Base-by-base conservation (phyloP, 2,113 vertebrate species). In the Pionites leucogaster region DNA sequence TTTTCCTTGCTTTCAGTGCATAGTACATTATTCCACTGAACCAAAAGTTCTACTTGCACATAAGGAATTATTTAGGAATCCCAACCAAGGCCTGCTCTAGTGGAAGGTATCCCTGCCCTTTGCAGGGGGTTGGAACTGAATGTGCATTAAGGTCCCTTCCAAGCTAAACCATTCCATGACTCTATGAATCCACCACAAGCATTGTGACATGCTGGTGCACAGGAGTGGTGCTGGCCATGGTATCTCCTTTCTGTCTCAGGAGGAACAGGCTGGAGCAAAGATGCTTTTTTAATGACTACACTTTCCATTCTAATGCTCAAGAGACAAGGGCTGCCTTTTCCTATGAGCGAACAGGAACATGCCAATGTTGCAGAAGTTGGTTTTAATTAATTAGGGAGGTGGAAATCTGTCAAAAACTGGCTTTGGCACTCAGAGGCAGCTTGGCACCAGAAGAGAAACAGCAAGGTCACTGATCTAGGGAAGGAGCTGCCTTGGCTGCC, bases 131-230 rank as follows among this genome's bases (percentile, higher is more conserved):
- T 2, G 1, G 50, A 29, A 27, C 6, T 10, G 9, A 9, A n/a
- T 60, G 24, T 20, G 7, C 11, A 35, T 59, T 14, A 11, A 41
- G 3, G n/a, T 60, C 10, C 13, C 11, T 68, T 53, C 52, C 29
- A 9, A 28, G n/a, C 60, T 60, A 53, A 27, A 1, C n/a, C 46
- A 15, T 25, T 39, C 37, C 33, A 37, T 28, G 42, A 10, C 4
- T 35, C 60, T 33, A 10, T 7, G 20, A 11, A 53, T 28, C 60
- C 46, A 41, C 10, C n/a, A 16, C 28, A 35, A 72, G 3, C 2
- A 3, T 7, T 9, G 0, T 3, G 41, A 44, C 3, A 3, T 16
- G 7, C 11, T 1, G 1, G 22, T 23, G 28, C 37, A 20, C 10
- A 4, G n/a, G 28, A 60, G 39, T 1, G 2, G 28, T 22, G 11